Percentiles rank a stretch among this genome's conserved stretches.
These are phyloP conservation scores for Hyphantria cunea DNA, from an alignment of 1,140 invertebrate genomes.

Conservation along the genomic window DNA sequence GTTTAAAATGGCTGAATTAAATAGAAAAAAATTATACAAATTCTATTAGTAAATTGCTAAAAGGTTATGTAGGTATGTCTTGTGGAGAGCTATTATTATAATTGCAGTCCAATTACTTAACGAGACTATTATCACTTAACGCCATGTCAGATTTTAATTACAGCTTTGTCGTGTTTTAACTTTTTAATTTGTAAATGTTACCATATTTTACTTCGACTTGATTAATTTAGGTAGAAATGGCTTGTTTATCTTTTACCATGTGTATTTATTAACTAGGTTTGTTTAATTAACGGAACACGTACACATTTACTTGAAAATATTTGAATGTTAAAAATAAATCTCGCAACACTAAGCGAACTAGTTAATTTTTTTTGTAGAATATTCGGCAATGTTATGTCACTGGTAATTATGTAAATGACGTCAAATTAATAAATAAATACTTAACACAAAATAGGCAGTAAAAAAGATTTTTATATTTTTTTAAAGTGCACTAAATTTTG, in stretches of 20 bases:
- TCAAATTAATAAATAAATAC: too few species aligned
- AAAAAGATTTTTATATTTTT: too few species aligned
- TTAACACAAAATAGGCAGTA: too few species aligned
- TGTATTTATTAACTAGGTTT: too few species aligned
- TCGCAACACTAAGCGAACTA: too few species aligned
- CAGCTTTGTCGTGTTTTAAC: constrained; percentile 11
- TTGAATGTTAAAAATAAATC: too few species aligned
- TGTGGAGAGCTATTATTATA: constrained; percentile 13
- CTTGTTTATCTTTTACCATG: neutral
- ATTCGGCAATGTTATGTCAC: too few species aligned
- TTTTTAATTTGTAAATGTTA: constrained; percentile 2
- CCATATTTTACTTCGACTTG: neutral
- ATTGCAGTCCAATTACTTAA: constrained; percentile 37
- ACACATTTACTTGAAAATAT: too few species aligned
- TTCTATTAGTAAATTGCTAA: constrained; percentile 11
- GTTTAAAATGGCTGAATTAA: neutral
- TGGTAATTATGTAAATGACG: too few species aligned
- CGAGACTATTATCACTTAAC: constrained; percentile 39
- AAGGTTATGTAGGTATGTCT: constrained; percentile 6
- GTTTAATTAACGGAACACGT: too few species aligned
- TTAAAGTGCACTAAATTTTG: too few species aligned
- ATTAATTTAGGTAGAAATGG: neutral
- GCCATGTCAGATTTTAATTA: constrained; percentile 41
- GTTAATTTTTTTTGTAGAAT: too few species aligned
- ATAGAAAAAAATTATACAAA: neutral